Base-by-base conservation (phyloP, 2,888 invertebrate species). In the Cantharis rufa region DNA sequence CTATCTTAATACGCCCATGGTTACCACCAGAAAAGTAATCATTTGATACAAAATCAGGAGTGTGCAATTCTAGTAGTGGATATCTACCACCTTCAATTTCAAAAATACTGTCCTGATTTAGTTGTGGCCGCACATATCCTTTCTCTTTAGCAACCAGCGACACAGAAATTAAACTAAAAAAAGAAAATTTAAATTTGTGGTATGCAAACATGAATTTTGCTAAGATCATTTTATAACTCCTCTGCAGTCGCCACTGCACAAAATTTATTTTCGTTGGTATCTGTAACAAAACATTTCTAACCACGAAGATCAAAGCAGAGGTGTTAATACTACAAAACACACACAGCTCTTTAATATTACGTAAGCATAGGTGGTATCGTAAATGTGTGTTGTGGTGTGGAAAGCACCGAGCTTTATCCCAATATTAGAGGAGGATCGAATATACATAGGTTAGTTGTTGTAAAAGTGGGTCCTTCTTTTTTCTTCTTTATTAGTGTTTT, bases 31-130 rank as follows among this genome's bases (percentile, higher is more conserved):
- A 94, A 76, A 88, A 85, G 9, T 91, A 90, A 84, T 94, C 92
- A 86, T 97, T 97, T 0, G 95, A 91, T 3, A 96, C 94, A 85
- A 93, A 95, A 80, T 90, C 90, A 73, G 91, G 89, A 21, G 91
- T 91, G 28, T 92, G 84, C 80, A 88, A 82, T 81, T 95, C 93
- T 82, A 94, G 92, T 27, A 98, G 88, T 0, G 96, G 95, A 86
- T 98, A 97, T 70, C 93, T 89, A 3, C 95, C 87, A 62, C 87
- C 84, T 69, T 82, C 71, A 13, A 89, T 88, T 81, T 87, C 84
- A 24, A 87, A 83, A 4, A 83, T 78, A 76, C 85, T 86, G 10
- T 87, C 81, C 1, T 78, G 73, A 75, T 87, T 87, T n/a, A 89
- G 79, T 74, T 74, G 79, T 4, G 89, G 89, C 24, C 86, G 84